phyloP scores from a whole-genome alignment of 2,113 vertebrate species.

The Synchiropus splendidus region DNA sequence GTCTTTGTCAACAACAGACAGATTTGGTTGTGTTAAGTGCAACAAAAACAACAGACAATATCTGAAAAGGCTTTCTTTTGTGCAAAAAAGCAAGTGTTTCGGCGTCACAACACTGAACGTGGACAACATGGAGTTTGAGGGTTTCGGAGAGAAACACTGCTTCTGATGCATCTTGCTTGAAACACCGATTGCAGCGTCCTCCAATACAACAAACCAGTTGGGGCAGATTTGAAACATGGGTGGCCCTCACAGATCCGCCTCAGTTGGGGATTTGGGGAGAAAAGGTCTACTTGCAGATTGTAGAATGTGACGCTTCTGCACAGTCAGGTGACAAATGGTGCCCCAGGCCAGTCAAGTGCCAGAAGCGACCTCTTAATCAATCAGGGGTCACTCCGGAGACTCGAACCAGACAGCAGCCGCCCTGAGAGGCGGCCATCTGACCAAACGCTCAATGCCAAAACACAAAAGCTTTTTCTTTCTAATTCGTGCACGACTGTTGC shows the following conservation, averaged over 20 bases:
- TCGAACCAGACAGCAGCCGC: slow-evolving; percentile 40
- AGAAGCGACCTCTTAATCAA: slow-evolving; percentile 63
- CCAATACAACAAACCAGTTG: slow-evolving; percentile 30
- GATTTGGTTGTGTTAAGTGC: no score
- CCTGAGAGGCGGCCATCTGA: slow-evolving; percentile 54
- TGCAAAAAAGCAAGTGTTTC: no score
- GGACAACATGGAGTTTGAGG: no score
- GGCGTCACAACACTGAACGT: no score
- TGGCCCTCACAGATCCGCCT: slow-evolving; percentile 30
- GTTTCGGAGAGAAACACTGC: no score
- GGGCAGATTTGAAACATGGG: slow-evolving; percentile 45
- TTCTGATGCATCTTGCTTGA: no score
- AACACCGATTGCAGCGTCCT: no score
- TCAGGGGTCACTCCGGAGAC: slow-evolving; percentile 53
- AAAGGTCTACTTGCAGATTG: slow-evolving; percentile 35
- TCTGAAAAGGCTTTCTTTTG: no score
- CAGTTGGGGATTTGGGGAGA: slow-evolving; percentile 35
- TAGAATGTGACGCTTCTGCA: slow-evolving; percentile 35
- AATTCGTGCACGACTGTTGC: slow-evolving; percentile 7
- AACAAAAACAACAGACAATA: background rate
- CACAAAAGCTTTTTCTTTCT: slow-evolving; percentile 16
- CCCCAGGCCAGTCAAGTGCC: slow-evolving; percentile 39
- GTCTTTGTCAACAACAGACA: no score
- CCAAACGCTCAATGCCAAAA: slow-evolving; percentile 41
- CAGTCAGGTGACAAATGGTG: slow-evolving; percentile 61